Percentiles rank a stretch among this genome's conserved stretches.
Evolutionary conservation across 2,888 invertebrate genomes (phyloP).

Genomic region (Diarsia rubi): DNA sequence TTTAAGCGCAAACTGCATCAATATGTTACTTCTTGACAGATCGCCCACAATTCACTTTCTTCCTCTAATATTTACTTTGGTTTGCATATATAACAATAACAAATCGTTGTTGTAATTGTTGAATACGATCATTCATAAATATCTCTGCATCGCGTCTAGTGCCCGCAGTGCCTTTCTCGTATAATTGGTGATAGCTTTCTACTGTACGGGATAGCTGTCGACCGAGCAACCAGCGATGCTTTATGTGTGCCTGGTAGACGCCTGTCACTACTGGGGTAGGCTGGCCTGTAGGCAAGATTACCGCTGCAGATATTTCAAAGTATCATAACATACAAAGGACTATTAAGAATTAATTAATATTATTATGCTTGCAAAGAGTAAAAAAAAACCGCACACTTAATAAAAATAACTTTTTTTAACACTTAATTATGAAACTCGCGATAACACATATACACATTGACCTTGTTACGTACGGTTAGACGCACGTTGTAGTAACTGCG

Average conservation of each 20-base stretch:
- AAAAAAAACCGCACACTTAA: conserved; percentile 11
- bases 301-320: conserved; percentile 9
- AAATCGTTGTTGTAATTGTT: not conserved
- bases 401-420: conserved; percentile 22
- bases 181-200: conserved; percentile 67
- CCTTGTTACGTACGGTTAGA: conserved; percentile 30
- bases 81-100: not conserved
- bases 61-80: not conserved
- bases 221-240: conserved; percentile 30
- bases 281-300: not conserved
- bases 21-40: not conserved
- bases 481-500: not conserved
- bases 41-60: not conserved
- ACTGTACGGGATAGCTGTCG: conserved; percentile 57
- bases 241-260: conserved; percentile 32
- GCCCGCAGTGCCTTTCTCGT: conserved; percentile 9
- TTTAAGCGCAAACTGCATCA: not conserved
- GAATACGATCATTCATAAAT: conserved; percentile 1
- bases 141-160: conserved; percentile 42
- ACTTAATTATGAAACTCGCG: conserved; percentile 21
- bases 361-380: conserved; percentile 3
- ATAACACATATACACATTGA: conserved; percentile 28
- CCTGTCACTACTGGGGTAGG: not conserved
- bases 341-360: conserved; percentile 22
- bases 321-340: conserved; percentile 32